These are phyloP conservation scores for Anadara kagoshimensis DNA, from an alignment of 1,140 invertebrate genomes.

Conservation along the genomic window DNA sequence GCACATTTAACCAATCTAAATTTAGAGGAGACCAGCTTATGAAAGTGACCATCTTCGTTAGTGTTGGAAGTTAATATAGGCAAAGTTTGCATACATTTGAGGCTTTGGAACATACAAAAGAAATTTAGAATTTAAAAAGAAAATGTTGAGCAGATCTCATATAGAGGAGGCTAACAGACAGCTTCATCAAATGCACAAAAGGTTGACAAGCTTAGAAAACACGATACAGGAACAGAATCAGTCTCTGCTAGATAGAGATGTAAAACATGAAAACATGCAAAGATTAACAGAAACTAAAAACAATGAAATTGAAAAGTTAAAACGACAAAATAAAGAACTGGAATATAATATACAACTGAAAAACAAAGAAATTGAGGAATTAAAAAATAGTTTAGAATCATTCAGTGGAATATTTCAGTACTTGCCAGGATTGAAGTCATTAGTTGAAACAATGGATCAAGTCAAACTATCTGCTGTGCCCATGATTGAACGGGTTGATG, in stretches of 20 bases:
- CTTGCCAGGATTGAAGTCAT: slow-evolving; percentile 26
- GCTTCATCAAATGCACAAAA: slow-evolving; percentile 54
- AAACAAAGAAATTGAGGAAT: slow-evolving; percentile 16
- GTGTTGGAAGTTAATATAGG: neutral
- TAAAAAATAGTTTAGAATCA: slow-evolving; percentile 13
- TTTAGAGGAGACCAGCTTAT: neutral
- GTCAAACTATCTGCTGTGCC: slow-evolving; percentile 1
- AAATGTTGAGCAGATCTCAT: slow-evolving; percentile 56
- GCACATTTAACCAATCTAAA: neutral
- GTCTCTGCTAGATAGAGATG: slow-evolving; percentile 9
- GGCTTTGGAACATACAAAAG: neutral
- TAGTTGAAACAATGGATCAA: slow-evolving; percentile 25
- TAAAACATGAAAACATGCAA: slow-evolving; percentile 5
- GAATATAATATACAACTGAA: slow-evolving; percentile 19
- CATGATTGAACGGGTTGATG: slow-evolving; percentile 1
- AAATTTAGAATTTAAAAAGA: neutral
- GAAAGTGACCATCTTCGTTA: neutral
- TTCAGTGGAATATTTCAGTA: slow-evolving; percentile 29
- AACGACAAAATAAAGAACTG: neutral
- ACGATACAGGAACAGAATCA: slow-evolving; percentile 56
- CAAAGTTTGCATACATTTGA: neutral
- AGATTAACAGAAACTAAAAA: neutral
- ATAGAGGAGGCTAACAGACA: slow-evolving; percentile 68
- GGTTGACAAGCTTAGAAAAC: slow-evolving; percentile 56
- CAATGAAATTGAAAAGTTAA: slow-evolving; percentile 3